Conservation (phyloP, 1,140 invertebrate species). For the Achatina immaculata region DNA sequence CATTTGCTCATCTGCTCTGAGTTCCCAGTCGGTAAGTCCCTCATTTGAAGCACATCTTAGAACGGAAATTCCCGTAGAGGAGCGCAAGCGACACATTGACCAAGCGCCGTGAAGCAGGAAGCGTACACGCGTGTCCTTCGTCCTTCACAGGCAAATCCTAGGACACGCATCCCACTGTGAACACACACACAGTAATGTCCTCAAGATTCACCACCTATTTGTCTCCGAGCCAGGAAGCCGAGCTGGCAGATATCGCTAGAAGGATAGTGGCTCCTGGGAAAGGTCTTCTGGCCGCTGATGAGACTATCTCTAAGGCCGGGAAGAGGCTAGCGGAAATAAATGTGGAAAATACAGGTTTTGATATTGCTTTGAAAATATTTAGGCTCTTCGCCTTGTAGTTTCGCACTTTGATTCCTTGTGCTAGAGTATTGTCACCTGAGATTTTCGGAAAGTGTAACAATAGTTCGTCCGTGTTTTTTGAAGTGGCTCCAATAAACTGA, state of each 20-base stretch:
- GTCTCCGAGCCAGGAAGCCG: conserved; percentile 86
- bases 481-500: too few relatives aligned
- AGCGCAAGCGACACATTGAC: not conserved
- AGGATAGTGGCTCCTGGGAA: conserved; percentile 90
- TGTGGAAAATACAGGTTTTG: conserved; percentile 73
- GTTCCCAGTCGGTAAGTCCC: too few relatives aligned
- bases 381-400: too few relatives aligned
- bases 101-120: not conserved
- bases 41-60: too few relatives aligned
- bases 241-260: conserved; percentile 86
- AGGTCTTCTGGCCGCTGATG: conserved; percentile 76
- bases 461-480: too few relatives aligned
- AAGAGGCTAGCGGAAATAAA: conserved; percentile 69
- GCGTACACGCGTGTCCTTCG: not conserved
- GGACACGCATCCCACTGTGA: not conserved
- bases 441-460: too few relatives aligned
- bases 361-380: too few relatives aligned
- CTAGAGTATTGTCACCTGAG: too few relatives aligned
- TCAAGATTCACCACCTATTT: conserved; percentile 76
- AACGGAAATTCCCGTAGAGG: not conserved
- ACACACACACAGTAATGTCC: not conserved
- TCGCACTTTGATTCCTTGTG: too few relatives aligned
- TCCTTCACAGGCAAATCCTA: not conserved
- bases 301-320: conserved; percentile 73
- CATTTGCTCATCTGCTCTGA: too few relatives aligned